Percentiles rank a stretch among this genome's conserved stretches.
Conservation (phyloP, 1,140 invertebrate species). For the Anastrepha ludens region DNA sequence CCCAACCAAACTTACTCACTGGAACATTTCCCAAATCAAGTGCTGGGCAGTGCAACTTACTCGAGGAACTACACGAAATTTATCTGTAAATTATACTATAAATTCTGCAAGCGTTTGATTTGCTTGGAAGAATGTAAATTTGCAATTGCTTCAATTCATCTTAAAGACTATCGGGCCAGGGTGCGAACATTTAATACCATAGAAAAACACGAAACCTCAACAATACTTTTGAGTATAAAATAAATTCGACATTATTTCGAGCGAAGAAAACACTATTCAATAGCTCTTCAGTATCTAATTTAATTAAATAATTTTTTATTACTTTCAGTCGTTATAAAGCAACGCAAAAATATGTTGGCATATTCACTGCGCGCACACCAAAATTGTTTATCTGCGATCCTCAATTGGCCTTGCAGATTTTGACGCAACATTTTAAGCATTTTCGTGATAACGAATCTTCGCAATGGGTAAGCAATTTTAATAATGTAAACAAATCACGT, state of each 20-base stretch:
- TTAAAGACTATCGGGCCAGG: no score
- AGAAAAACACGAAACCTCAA: no score
- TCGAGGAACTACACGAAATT: conserved; percentile 64
- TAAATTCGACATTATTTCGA: no score
- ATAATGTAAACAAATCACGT: not conserved
- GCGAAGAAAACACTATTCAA: no score
- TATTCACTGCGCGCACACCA: conserved; percentile 62
- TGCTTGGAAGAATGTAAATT: no score
- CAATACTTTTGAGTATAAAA: no score
- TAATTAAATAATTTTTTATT: not conserved
- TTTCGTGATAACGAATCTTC: conserved; percentile 73
- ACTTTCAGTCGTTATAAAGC: conserved; percentile 62
- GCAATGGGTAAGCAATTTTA: conserved; percentile 34
- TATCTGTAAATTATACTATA: conserved; percentile 61
- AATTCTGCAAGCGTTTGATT: no score
- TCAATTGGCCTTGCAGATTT: conserved; percentile 75
- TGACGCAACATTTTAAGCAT: conserved; percentile 75
- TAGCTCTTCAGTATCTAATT: not conserved
- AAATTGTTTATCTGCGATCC: conserved; percentile 75
- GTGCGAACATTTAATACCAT: no score
- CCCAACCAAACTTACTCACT: conserved; percentile 64
- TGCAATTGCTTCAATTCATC: no score
- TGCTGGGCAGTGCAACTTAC: conserved; percentile 58
- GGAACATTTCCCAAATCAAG: conserved; percentile 66
- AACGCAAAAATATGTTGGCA: conserved; percentile 65